Evolutionary conservation across 2,888 invertebrate genomes (phyloP).

Genomic region (Balanococcus diminutus): DNA sequence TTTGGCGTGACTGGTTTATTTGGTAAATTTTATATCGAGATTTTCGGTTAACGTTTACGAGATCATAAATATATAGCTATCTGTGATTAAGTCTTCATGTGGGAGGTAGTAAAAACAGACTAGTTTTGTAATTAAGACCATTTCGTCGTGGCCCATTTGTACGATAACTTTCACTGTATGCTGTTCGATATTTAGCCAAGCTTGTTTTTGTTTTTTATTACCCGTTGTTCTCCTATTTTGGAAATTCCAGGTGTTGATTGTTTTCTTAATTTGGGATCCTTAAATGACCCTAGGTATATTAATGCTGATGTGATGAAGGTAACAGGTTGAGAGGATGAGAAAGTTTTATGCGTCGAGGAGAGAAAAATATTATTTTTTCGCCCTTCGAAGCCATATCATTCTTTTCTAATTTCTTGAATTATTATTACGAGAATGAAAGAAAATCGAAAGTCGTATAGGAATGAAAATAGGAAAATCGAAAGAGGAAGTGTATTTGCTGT

Average conservation of each 20-base stretch:
- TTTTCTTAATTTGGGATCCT: not conserved
- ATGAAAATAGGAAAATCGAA: not conserved
- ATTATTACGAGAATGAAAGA: not conserved
- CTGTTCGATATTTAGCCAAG: not conserved
- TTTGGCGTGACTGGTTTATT: not conserved
- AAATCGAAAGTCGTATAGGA: not conserved
- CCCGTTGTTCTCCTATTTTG: not conserved
- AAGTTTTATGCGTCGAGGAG: not conserved
- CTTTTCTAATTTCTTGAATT: not conserved
- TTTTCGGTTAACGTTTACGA: not conserved
- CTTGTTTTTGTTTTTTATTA: not conserved
- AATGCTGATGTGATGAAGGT: not conserved
- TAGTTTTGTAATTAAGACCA: constrained; percentile 11
- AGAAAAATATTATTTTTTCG: not conserved
- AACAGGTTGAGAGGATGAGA: not conserved
- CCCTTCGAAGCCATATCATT: not conserved
- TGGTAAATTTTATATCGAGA: not conserved
- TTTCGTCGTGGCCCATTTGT: not conserved
- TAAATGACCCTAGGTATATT: not conserved
- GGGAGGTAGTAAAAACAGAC: constrained; percentile 6
- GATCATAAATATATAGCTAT: constrained; percentile 2
- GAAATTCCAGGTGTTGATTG: not conserved
- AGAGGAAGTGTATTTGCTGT: not conserved
- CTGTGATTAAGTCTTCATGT: not conserved
- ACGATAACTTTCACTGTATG: not conserved